Percentiles rank a stretch among this genome's conserved stretches.
phyloP scores from a whole-genome alignment of 2,113 vertebrate species.

The Microcebus murinus region DNA sequence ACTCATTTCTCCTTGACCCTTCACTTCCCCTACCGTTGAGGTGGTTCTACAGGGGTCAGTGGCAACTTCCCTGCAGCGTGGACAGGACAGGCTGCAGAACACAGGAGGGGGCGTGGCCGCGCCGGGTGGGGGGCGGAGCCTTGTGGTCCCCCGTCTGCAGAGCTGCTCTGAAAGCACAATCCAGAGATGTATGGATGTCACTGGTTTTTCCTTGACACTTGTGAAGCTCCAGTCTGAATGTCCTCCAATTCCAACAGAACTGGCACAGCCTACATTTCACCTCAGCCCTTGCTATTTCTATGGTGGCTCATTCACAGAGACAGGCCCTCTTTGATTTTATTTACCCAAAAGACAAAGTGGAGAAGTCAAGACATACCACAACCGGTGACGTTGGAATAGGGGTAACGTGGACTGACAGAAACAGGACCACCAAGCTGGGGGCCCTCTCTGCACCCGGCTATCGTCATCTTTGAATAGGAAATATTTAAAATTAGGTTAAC shows the following conservation, averaged over 20 bases:
- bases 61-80: rapidly evolving
- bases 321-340: neutral
- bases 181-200: neutral
- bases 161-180: too few relatives aligned
- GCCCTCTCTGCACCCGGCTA: rapidly evolving
- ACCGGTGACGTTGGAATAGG: rapidly evolving
- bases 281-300: neutral
- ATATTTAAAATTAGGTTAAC: neutral
- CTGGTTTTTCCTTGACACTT: neutral
- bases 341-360: neutral
- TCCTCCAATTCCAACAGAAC: neutral
- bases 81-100: neutral
- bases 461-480: neutral
- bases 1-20: neutral
- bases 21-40: neutral
- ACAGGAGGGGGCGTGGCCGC: rapidly evolving
- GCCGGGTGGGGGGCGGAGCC: rapidly evolving
- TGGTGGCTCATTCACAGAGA: neutral
- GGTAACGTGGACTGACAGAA: neutral
- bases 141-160: rapidly evolving
- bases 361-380: too few relatives aligned
- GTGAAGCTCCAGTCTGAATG: neutral
- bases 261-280: rapidly evolving
- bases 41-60: neutral
- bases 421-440: rapidly evolving